Percentiles rank a stretch among this genome's conserved stretches.
Evolutionary conservation across 1,140 invertebrate species (phyloP).

Genomic region (Rhyzopertha dominica): DNA sequence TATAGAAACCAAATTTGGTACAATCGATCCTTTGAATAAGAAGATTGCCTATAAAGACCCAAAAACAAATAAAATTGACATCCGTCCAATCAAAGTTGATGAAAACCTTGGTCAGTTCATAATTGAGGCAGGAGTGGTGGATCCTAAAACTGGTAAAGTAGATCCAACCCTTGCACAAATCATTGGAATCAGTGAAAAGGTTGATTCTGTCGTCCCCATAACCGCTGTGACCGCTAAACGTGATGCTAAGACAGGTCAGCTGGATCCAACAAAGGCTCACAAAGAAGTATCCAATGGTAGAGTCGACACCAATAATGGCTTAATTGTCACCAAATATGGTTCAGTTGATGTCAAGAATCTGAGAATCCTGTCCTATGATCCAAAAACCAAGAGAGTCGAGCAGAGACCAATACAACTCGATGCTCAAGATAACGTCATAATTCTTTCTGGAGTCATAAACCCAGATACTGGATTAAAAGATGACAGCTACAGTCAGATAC

Average conservation of each 20-base stretch:
- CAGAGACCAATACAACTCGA: constrained; percentile 48
- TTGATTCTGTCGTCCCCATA: constrained; percentile 51
- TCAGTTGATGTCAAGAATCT: constrained; percentile 40
- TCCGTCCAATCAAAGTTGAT: constrained; percentile 53
- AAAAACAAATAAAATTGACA: constrained; percentile 52
- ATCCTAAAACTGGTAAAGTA: constrained; percentile 52
- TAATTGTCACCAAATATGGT: constrained; percentile 56
- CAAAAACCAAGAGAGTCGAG: constrained; percentile 49
- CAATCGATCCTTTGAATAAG: constrained; percentile 56
- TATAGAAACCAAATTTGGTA: constrained; percentile 62
- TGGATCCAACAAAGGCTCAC: constrained; percentile 37
- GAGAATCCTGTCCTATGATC: constrained; percentile 45
- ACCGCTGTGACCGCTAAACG: constrained; percentile 54
- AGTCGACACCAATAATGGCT: constrained; percentile 57
- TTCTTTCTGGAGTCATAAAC: constrained; percentile 55
- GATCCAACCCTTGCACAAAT: constrained; percentile 52
- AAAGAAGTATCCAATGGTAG: constrained; percentile 56
- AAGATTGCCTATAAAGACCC: constrained; percentile 52
- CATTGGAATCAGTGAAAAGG: constrained; percentile 48
- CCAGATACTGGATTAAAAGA: constrained; percentile 56
- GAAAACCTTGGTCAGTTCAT: constrained; percentile 57
- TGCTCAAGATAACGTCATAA: constrained; percentile 58
- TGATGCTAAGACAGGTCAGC: constrained; percentile 51
- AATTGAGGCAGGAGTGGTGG: constrained; percentile 52
- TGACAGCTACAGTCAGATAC: constrained; percentile 56